Base-by-base conservation (phyloP, 2,113 vertebrate genomes). In the Peromyscus leucopus region DNA sequence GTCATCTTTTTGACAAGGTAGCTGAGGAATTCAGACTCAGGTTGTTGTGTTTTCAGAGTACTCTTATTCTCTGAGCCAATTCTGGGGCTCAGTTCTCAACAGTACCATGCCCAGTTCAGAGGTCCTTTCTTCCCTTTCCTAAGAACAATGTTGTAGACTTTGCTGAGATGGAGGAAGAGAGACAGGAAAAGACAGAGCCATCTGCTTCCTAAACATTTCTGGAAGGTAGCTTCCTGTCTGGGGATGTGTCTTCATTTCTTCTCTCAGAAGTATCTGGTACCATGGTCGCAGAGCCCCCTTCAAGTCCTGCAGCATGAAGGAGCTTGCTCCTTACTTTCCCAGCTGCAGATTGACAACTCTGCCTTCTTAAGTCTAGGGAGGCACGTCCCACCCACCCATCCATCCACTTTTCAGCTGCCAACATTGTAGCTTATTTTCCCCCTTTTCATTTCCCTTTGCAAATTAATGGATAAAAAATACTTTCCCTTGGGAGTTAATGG, bases 391-490 rank as follows among this genome's bases (percentile, higher is more conserved):
- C 31, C 61, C 69, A 72, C 36, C 61, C 42, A 78, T 39, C 65
- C 33, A 83, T 71, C 33, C 13, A 76, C 84, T 93, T 94, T 89
- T 42, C 90, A 97, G 69, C 79, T 46, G 16, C 36, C 19, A 88
- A 42, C 42, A 75, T 92, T 90, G 92, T 71, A 79, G 48, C 67
- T 96, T 80, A n/a, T 91, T 48, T 5, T 93, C 22, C 86, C 59
- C 48, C 63, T 36, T 93, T 48, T 69, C 78, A 72, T 84, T 96
- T 95, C 91, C 83, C 31, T 93, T 85, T 96, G 76, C 95, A 91
- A 94, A 57, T 91, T 94, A 46, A 84, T 89, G 26, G 78, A 94
- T 91, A 83, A 55, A 89, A 85, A 96, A 94, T 71, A 72, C 46
- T 51, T 79, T 95, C 72, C 42, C 82, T 75, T 93, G 57, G 84